Percentiles rank a stretch among this genome's conserved stretches.
Conservation (phyloP, 1,140 invertebrate genomes). For the Drosophila ohnishii region DNA sequence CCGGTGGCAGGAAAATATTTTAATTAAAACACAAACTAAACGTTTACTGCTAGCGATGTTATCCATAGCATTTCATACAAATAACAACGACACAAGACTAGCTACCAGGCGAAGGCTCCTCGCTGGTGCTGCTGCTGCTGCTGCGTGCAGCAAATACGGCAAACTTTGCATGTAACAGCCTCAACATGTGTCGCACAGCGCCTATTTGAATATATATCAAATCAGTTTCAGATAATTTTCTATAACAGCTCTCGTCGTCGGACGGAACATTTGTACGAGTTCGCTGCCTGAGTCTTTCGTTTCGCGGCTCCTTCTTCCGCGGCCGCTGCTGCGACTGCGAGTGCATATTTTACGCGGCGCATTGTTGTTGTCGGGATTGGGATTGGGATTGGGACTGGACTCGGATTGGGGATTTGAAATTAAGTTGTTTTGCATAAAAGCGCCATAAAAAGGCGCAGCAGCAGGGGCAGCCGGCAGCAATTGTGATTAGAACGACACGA, state of each 20-base stretch:
- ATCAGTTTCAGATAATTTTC: slow-evolving; percentile 81
- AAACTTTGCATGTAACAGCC: slow-evolving; percentile 78
- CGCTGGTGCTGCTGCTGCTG: slow-evolving; percentile 40
- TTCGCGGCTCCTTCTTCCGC: slow-evolving; percentile 34
- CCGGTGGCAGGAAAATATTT: slow-evolving; percentile 66
- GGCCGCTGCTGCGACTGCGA: slow-evolving; percentile 26
- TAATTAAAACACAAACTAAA: slow-evolving; percentile 81
- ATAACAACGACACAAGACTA: slow-evolving; percentile 58
- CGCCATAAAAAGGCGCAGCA: slow-evolving; percentile 75
- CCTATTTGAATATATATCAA: slow-evolving; percentile 82
- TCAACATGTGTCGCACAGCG: slow-evolving; percentile 77
- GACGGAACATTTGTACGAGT: slow-evolving; percentile 67
- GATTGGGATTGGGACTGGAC: slow-evolving; percentile 36
- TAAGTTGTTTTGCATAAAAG: slow-evolving; percentile 82
- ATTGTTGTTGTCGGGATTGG: slow-evolving; percentile 51
- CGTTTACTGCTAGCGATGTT: slow-evolving; percentile 78
- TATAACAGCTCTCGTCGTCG: slow-evolving; percentile 67
- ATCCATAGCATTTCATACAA: slow-evolving; percentile 67
- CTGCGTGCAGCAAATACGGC: slow-evolving; percentile 69
- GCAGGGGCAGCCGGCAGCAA: slow-evolving; percentile 40
- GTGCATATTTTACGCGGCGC: slow-evolving; percentile 77
- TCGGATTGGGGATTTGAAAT: slow-evolving; percentile 55
- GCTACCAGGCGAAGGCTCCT: slow-evolving; percentile 34
- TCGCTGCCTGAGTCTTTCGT: slow-evolving; percentile 78
- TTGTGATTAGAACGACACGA: slow-evolving; percentile 82